Percentiles rank a stretch among this genome's conserved stretches.
Conservation (phyloP, 2,888 invertebrate species). For the Orthonychiurus folsomi region DNA sequence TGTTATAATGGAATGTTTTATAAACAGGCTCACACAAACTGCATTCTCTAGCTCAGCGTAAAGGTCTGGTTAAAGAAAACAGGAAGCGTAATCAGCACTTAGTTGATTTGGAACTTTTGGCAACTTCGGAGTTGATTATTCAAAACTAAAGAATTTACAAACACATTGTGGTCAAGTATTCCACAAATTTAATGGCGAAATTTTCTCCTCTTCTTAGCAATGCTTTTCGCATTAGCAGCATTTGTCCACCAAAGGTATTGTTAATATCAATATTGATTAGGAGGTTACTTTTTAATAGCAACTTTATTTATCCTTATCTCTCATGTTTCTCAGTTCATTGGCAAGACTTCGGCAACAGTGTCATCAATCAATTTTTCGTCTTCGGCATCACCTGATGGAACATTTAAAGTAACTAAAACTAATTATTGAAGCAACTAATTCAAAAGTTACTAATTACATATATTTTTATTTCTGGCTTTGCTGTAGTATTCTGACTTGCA, state of each 20-base stretch:
- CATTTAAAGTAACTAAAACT: slow-evolving; percentile 15
- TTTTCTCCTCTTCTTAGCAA: not conserved
- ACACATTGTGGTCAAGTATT: too few species aligned
- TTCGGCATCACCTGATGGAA: slow-evolving; percentile 2
- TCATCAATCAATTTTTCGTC: too few species aligned
- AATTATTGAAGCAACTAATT: not conserved
- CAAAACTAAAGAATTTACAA: not conserved
- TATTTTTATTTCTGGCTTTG: not conserved
- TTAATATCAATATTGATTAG: not conserved
- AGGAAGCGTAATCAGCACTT: too few species aligned
- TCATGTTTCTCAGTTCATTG: not conserved
- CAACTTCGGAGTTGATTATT: not conserved
- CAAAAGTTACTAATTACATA: not conserved
- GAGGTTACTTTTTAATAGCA: not conserved
- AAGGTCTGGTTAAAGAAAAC: too few species aligned
- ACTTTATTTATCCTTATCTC: not conserved
- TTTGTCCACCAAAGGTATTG: not conserved
- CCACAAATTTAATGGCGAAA: not conserved
- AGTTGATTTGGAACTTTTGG: too few species aligned
- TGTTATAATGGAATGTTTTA: too few species aligned
- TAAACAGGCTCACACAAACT: too few species aligned
- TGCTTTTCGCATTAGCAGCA: not conserved
- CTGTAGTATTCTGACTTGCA: slow-evolving; percentile 66
- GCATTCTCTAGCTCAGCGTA: too few species aligned
- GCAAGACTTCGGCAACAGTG: not conserved